Evolutionary conservation across 2,888 invertebrate genomes (phyloP).

Genomic region (Patella depressa): DNA sequence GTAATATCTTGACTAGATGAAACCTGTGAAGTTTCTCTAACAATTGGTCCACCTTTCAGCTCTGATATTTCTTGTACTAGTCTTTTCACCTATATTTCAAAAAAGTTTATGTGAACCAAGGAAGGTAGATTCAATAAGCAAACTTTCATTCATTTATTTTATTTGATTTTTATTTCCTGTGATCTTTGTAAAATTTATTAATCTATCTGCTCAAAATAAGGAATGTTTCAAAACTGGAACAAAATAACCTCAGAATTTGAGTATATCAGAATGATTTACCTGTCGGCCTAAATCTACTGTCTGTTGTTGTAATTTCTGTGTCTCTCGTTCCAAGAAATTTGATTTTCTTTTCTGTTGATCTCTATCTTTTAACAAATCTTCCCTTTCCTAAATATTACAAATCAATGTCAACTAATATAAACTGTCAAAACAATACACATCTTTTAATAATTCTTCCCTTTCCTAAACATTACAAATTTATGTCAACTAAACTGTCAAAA

Average conservation of each 20-base stretch:
- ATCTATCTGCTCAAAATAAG: too few relatives aligned
- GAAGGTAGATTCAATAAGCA: neutral
- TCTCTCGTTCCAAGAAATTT: conserved; percentile 82
- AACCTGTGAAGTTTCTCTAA: conserved; percentile 47
- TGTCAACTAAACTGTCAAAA: too few relatives aligned
- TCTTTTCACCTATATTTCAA: conserved; percentile 75
- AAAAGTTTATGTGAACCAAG: neutral
- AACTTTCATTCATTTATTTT: neutral
- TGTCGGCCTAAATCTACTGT: conserved; percentile 87
- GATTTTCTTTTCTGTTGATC: conserved; percentile 82
- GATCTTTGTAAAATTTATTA: too few relatives aligned
- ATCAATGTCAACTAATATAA: neutral
- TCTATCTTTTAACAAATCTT: conserved; percentile 79
- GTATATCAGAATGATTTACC: conserved; percentile 72
- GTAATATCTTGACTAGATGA: conserved; percentile 62
- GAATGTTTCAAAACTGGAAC: too few relatives aligned
- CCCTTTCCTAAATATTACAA: conserved; percentile 76
- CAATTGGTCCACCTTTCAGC: conserved; percentile 77
- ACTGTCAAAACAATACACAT: neutral
- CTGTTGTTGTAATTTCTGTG: conserved; percentile 82
- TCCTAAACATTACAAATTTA: too few relatives aligned
- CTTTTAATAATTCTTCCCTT: too few relatives aligned
- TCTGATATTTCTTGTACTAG: conserved; percentile 89
- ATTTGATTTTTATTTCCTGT: too few relatives aligned
- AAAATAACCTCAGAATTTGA: too few relatives aligned